Evolutionary conservation across 2,888 invertebrate genomes (phyloP).

Genomic region (Euplexia lucipara): DNA sequence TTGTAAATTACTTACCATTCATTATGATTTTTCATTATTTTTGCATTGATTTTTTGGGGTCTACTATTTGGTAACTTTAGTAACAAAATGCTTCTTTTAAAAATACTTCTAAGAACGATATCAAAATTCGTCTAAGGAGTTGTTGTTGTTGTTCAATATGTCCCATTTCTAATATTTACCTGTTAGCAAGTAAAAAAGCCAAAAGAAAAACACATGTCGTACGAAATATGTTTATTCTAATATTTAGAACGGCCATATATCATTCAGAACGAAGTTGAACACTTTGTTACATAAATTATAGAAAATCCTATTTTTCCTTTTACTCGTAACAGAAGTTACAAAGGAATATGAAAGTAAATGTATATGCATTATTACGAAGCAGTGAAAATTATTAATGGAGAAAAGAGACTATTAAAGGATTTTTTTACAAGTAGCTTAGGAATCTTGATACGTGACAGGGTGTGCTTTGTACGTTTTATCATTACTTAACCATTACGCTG

Average conservation of each 20-base stretch:
- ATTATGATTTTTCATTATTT: too few species aligned
- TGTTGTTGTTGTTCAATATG: too few species aligned
- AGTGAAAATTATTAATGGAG: background rate
- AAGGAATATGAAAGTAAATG: slow-evolving; percentile 25
- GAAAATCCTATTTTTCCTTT: slow-evolving; percentile 48
- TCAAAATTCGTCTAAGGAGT: too few species aligned
- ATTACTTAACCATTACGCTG: too few species aligned
- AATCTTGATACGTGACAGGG: background rate
- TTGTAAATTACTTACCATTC: too few species aligned
- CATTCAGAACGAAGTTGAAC: slow-evolving; percentile 49
- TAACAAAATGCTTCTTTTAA: background rate
- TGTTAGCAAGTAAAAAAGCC: slow-evolving; percentile 11
- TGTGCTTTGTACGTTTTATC: too few species aligned
- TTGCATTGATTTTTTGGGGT: too few species aligned
- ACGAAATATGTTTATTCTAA: slow-evolving; percentile 42
- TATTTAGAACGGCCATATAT: slow-evolving; percentile 37
- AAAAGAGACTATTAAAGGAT: background rate
- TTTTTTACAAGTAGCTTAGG: background rate
- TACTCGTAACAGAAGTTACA: slow-evolving; percentile 27
- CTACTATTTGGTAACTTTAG: background rate
- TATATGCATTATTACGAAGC: slow-evolving; percentile 14
- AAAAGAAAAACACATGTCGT: slow-evolving; percentile 32
- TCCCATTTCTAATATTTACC: too few species aligned
- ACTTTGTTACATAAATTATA: slow-evolving; percentile 60
- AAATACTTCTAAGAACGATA: too few species aligned